Evolutionary conservation across 2,888 invertebrate genomes (phyloP), one percentile per base, ranked within the genome.

Genomic region (Machimus atricapillus): DNA sequence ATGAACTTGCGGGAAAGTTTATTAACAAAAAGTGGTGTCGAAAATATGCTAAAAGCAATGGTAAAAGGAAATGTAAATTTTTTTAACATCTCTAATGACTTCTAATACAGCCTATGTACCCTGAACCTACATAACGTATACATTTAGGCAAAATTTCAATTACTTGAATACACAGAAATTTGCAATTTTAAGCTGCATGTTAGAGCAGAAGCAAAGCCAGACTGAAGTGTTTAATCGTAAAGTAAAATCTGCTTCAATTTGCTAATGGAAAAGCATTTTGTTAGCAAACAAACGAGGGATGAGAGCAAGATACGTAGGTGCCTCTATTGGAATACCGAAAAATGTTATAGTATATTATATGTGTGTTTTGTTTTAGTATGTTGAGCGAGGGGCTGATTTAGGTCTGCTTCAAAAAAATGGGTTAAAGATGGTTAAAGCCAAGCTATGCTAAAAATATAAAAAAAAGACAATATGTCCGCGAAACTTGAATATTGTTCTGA

Each of bases 191-290:
- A 78, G 78, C 37, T 43, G n/a, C 2, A 40, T n/a, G 37, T 40
- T 40, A n/a, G 37, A 78, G 37, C 37, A 78, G 23, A 40, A 43
- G 5, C 12, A 78, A 40, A 40, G 78, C 43, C 37, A 23, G 78
- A 78, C 14, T 78, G n/a, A 43, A 78, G 43, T 43, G 78, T 43
- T 78, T 34, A n/a, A 37, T 77, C 52, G 19, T 77, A 40, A 77
- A 78, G 78, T 78, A 8, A 78, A 78, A 37, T 78, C 81, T 81
- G 56, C 56, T 52, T 81, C 56, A 81, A 81, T 81, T 81, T 81
- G 81, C 81, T 81, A 81, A 52, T 52, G 81, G 52, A 81, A 46
- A 46, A 81, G 34, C 78, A 78, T 78, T 78, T 78, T 37, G 43
- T 78, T 23, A 6, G 78, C 78, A 78, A 78, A 78, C 78, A 78